These are phyloP conservation scores for Heteromyza rotundicornis DNA, from an alignment of 2,888 invertebrate species.

Conservation along the genomic window DNA sequence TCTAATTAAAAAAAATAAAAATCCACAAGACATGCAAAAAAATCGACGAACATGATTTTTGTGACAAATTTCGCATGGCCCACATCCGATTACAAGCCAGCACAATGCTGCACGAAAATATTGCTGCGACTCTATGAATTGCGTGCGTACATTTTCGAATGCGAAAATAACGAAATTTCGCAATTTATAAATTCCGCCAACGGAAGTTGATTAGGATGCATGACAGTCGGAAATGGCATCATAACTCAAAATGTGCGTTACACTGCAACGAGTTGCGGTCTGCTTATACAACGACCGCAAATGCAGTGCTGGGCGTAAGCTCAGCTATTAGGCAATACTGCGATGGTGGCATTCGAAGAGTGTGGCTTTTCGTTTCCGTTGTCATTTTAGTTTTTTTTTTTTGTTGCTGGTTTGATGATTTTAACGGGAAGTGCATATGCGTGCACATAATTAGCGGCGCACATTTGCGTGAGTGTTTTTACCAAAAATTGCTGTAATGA, in stretches of 20 bases:
- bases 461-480: neutral
- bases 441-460: neutral
- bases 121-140: no score
- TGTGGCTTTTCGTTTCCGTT: neutral
- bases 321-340: conserved; percentile 15
- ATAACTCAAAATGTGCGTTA: conserved; percentile 15
- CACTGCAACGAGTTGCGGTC: neutral
- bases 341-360: conserved; percentile 26
- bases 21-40: no score
- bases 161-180: no score
- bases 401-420: no score
- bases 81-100: no score
- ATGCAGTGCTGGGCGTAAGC: neutral
- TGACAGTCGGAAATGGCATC: conserved; percentile 47
- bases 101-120: no score
- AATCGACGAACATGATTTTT: no score
- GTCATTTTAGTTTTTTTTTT: no score
- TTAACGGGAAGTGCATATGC: neutral
- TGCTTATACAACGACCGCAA: neutral
- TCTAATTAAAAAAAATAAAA: no score
- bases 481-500: neutral
- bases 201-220: conserved; percentile 55
- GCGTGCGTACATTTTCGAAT: no score
- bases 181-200: conserved; percentile 28
- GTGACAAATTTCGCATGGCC: no score